phyloP scores from a whole-genome alignment of 2,888 invertebrate species.

The Agrotis puta region DNA sequence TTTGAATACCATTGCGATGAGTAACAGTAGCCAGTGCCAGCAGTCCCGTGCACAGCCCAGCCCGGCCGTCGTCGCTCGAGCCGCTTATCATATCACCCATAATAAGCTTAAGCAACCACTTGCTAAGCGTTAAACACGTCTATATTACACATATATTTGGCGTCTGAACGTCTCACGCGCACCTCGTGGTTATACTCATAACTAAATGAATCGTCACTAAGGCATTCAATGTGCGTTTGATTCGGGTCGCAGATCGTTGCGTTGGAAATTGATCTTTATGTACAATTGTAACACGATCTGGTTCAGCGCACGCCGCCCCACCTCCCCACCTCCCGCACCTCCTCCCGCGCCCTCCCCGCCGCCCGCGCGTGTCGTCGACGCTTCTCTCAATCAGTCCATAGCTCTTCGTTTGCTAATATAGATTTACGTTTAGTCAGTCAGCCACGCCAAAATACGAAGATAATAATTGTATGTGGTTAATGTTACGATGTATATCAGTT shows the following conservation, averaged over 20 bases:
- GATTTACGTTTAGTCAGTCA: slow-evolving; percentile 49
- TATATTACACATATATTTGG: slow-evolving; percentile 63
- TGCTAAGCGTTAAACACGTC: slow-evolving; percentile 61
- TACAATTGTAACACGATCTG: slow-evolving; percentile 51
- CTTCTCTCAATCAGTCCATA: slow-evolving; percentile 36
- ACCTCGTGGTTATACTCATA: slow-evolving; percentile 37
- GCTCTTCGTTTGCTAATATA: slow-evolving; percentile 39
- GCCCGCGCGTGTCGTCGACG: not conserved
- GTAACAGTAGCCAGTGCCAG: not conserved
- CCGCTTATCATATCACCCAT: slow-evolving; percentile 51
- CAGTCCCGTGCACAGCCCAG: not conserved
- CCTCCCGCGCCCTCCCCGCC: not conserved
- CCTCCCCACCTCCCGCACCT: not conserved
- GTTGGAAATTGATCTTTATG: slow-evolving; percentile 62
- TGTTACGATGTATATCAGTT: slow-evolving; percentile 15
- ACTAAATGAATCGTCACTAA: slow-evolving; percentile 62
- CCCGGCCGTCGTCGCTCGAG: slow-evolving; percentile 18
- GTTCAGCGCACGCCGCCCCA: slow-evolving; percentile 7
- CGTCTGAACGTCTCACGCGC: slow-evolving; percentile 53
- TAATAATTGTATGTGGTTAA: not conserved
- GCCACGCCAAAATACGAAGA: slow-evolving; percentile 28
- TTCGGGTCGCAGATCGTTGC: slow-evolving; percentile 46
- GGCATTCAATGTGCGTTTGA: slow-evolving; percentile 71
- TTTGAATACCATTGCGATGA: not conserved
- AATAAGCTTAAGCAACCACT: slow-evolving; percentile 62